Conservation (phyloP, 2,888 invertebrate genomes). For the Dichetophora obliterata region DNA sequence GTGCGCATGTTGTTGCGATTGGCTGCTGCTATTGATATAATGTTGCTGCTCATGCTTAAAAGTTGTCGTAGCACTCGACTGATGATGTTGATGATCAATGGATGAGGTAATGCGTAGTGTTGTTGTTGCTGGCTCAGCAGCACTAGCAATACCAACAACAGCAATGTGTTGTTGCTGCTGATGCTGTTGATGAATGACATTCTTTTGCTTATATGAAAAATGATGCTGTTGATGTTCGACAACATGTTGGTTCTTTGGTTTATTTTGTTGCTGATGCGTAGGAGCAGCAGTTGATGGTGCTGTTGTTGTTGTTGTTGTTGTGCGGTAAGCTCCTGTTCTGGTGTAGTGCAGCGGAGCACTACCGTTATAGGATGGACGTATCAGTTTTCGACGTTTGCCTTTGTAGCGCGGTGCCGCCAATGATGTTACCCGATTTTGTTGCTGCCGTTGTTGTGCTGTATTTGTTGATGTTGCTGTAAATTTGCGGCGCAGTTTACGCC, state of each 20-base stretch:
- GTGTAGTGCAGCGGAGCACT: slow-evolving; percentile 45
- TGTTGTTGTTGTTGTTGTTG: slow-evolving; percentile 43
- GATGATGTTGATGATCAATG: slow-evolving; percentile 48
- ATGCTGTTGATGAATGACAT: slow-evolving; percentile 45
- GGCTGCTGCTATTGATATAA: slow-evolving; percentile 44
- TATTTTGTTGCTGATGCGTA: slow-evolving; percentile 41
- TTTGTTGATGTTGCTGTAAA: slow-evolving; percentile 38
- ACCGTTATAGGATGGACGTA: slow-evolving; percentile 53
- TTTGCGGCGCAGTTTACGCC: slow-evolving; percentile 61
- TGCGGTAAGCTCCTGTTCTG: not conserved
- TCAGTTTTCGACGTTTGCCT: slow-evolving; percentile 57
- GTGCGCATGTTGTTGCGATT: slow-evolving; percentile 48
- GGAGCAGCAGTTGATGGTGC: slow-evolving; percentile 43
- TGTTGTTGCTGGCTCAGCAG: slow-evolving; percentile 47
- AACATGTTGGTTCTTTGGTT: slow-evolving; percentile 36
- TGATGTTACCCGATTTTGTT: slow-evolving; percentile 36
- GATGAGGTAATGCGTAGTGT: slow-evolving; percentile 50
- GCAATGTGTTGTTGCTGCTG: slow-evolving; percentile 49
- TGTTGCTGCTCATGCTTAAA: slow-evolving; percentile 38
- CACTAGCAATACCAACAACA: not conserved
- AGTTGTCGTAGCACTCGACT: not conserved
- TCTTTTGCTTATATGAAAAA: slow-evolving; percentile 47
- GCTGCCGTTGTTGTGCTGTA: not conserved
- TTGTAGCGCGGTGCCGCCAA: slow-evolving; percentile 43
- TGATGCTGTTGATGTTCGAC: slow-evolving; percentile 49